These are phyloP conservation scores for Paedocypris sp. DNA, from an alignment of 2,113 vertebrate genomes.

Conservation along the genomic window DNA sequence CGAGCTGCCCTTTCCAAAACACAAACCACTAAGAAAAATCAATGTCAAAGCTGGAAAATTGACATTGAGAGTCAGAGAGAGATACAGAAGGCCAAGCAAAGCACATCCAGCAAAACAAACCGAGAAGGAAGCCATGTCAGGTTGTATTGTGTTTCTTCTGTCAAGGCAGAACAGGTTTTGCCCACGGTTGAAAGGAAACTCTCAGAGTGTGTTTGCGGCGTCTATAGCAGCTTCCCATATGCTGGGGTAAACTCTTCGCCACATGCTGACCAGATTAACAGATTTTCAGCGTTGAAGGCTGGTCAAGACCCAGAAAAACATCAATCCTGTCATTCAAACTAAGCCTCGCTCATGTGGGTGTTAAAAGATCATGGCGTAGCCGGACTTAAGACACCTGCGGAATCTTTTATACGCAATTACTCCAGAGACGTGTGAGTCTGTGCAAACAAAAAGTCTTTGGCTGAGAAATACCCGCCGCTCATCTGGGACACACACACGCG, in stretches of 20 bases:
- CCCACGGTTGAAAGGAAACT: neutral
- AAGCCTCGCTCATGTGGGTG: neutral
- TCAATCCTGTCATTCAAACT: slow-evolving; percentile 18
- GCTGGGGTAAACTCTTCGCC: slow-evolving; percentile 42
- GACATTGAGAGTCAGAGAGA: no score
- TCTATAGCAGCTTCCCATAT: slow-evolving; percentile 34
- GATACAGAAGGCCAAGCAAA: no score
- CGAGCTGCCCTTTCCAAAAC: no score
- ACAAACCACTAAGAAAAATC: no score
- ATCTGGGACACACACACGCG: no score
- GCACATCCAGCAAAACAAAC: no score
- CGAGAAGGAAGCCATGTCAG: no score
- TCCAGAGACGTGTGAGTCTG: neutral
- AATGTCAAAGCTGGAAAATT: no score
- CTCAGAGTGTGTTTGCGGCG: slow-evolving; percentile 1
- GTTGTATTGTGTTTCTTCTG: no score
- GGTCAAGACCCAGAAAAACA: slow-evolving; percentile 29
- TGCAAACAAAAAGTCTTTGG: no score
- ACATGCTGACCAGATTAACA: slow-evolving; percentile 47
- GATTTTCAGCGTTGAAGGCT: slow-evolving; percentile 38
- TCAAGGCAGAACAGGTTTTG: slow-evolving; percentile 14
- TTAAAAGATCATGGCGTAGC: neutral
- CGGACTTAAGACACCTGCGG: no score
- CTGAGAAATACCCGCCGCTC: no score
- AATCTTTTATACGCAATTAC: neutral